Evolutionary conservation across 2,113 vertebrate genomes (phyloP).

Genomic region (Sisor rabdophorus): DNA sequence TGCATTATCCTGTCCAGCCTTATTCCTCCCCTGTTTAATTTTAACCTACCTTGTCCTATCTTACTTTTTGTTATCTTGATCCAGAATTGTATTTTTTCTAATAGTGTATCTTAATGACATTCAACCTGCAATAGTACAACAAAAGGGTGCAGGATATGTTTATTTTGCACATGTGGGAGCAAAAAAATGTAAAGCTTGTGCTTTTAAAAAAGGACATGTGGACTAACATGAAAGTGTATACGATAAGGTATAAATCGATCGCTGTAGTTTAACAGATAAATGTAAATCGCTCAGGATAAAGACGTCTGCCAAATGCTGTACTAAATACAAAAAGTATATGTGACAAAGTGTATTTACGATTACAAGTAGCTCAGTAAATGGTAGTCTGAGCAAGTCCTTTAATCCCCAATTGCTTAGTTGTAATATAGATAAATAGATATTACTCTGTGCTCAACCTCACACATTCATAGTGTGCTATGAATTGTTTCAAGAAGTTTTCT

Average conservation of each 20-base stretch:
- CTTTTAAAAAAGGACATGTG: neutral
- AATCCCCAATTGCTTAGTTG: no score
- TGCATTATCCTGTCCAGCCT: neutral
- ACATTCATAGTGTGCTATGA: neutral
- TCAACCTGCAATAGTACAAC: neutral
- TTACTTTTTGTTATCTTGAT: neutral
- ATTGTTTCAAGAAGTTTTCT: neutral
- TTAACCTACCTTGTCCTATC: neutral
- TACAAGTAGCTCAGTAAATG: no score
- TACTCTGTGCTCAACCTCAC: neutral
- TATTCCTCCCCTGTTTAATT: neutral
- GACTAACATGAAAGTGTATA: neutral
- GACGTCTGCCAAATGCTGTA: no score
- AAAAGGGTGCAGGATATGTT: neutral
- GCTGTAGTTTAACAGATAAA: no score
- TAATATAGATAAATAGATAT: no score
- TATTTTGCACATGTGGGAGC: neutral
- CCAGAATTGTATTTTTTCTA: neutral
- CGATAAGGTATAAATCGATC: no score
- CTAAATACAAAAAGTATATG: no score
- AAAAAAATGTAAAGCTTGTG: no score
- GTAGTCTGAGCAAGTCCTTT: no score
- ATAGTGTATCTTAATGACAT: constrained; percentile 1
- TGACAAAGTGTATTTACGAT: no score
- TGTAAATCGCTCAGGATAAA: no score